Conservation (phyloP, 2,888 invertebrate genomes). For the Bimastos eiseni region DNA sequence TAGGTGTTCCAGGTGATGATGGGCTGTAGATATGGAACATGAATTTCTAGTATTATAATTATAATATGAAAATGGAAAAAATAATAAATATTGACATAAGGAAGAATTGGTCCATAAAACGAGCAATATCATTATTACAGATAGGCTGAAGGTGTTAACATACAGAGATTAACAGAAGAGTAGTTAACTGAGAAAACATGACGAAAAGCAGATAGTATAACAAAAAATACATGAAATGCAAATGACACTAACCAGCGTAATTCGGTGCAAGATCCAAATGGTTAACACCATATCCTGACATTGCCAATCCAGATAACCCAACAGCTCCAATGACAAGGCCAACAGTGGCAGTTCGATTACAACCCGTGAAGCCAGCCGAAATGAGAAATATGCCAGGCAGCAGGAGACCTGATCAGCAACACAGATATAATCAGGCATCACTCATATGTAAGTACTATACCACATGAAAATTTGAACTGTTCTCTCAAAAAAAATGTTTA, state of each 20-base stretch:
- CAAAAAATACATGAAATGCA: not conserved
- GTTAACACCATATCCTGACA: constrained; percentile 51
- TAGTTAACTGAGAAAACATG: not conserved
- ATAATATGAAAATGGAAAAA: too few species aligned
- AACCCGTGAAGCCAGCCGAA: constrained; percentile 72
- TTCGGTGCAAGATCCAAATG: constrained; percentile 57
- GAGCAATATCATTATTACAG: too few species aligned
- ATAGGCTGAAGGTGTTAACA: not conserved
- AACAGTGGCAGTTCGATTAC: constrained; percentile 44
- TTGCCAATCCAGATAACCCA: constrained; percentile 44
- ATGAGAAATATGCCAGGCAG: constrained; percentile 83
- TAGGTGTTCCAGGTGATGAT: too few species aligned
- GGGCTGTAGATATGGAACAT: too few species aligned
- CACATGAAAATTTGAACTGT: not conserved
- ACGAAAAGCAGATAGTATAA: not conserved
- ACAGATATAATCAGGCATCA: not conserved
- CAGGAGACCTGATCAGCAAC: constrained; percentile 66
- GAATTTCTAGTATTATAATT: too few species aligned
- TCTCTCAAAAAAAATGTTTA: not conserved
- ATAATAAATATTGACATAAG: too few species aligned
- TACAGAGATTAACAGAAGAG: constrained; percentile 9
- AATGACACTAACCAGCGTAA: constrained; percentile 47
- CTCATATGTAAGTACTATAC: not conserved
- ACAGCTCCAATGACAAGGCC: constrained; percentile 47
- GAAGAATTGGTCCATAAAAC: too few species aligned